Evolutionary conservation across 2,797 vertebrate genomes (phyloP), one percentile per base, ranked within the genome.

Genomic region (Enteromius mattozi): DNA sequence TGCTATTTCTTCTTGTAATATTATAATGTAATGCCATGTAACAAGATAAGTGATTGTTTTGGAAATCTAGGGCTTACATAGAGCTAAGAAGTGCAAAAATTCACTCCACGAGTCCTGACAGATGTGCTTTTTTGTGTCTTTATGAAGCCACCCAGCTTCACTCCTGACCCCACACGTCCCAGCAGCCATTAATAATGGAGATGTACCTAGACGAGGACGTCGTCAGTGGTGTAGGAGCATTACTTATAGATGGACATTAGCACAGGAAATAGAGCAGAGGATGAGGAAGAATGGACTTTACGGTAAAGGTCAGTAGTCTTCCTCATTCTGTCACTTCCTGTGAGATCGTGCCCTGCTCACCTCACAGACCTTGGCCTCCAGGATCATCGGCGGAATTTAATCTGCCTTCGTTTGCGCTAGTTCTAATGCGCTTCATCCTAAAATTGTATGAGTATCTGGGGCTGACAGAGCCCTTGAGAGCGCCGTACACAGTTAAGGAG

Each of bases 181-280:
- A 4, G 14, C 37, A 21, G 66, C 37, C 75, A 76, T 87, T 69
- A 87, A 87, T 85, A 87, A 87, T 87, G 76, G 35, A 85, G 61
- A 35, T 13, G 1, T 19, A 72, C 45, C 70, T 42, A 61, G 24
- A 76, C 42, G 72, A 82, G 83, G 72, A 69, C 72, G 42, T 72
- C 49, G 16, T 59, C 65, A 85, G 56, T 35, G 8, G 65, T 82
- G 74, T 51, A 71, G 37, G 80, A 69, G 65, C 85, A 87, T 87
- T 82, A 87, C 86, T 86, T 83, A 86, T 83, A 69, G 84, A 85
- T 88, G 77, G 80, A 85, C 84, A 83, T 88, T 85, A 83, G 81
- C 78, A 66, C 42, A 83, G 81, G 84, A 86, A 86, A 63, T 82
- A 66, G 74, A 78, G 59, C 47, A 27, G 47, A 72, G 74, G 42